These are phyloP conservation scores for Micromys minutus DNA, from an alignment of 2,113 vertebrate genomes.

Conservation along the genomic window DNA sequence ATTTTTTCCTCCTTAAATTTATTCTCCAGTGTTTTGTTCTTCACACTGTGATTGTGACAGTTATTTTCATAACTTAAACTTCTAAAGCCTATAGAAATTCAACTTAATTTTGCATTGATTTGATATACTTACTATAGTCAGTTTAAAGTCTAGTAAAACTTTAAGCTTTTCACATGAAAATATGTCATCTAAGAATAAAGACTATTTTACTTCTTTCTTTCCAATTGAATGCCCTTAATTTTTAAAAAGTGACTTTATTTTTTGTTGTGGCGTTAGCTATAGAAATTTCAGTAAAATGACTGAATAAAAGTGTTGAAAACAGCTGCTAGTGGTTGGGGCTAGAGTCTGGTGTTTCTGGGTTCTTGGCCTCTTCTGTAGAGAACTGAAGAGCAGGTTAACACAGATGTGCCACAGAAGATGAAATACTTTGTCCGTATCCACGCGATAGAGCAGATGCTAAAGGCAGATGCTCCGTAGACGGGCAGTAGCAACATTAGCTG, in stretches of 20 bases:
- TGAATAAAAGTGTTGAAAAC: constrained; percentile 35
- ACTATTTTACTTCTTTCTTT: constrained; percentile 32
- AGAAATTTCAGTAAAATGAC: background rate
- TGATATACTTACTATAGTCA: background rate
- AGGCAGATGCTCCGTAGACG: background rate
- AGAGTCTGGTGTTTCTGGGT: background rate
- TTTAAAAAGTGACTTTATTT: background rate
- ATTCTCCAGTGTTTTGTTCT: constrained; percentile 34
- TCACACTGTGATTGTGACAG: background rate
- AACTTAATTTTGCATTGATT: constrained; percentile 43
- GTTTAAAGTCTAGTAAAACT: constrained; percentile 47
- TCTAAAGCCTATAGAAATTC: background rate
- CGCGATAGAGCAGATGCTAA: background rate
- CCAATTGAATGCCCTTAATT: background rate
- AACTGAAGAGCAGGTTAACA: background rate
- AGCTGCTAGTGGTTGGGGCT: background rate
- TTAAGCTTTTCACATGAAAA: constrained; percentile 4
- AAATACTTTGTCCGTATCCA: background rate
- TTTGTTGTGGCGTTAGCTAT: background rate
- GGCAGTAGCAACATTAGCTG: background rate
- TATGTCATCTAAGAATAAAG: background rate
- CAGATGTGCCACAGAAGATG: background rate
- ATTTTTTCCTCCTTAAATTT: constrained; percentile 55
- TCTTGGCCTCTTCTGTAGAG: background rate
- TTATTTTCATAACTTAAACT: constrained; percentile 52